Percentiles rank a stretch among this genome's conserved stretches.
These are phyloP conservation scores for Apeltes quadracus DNA, from an alignment of 2,113 vertebrate species.

Conservation along the genomic window DNA sequence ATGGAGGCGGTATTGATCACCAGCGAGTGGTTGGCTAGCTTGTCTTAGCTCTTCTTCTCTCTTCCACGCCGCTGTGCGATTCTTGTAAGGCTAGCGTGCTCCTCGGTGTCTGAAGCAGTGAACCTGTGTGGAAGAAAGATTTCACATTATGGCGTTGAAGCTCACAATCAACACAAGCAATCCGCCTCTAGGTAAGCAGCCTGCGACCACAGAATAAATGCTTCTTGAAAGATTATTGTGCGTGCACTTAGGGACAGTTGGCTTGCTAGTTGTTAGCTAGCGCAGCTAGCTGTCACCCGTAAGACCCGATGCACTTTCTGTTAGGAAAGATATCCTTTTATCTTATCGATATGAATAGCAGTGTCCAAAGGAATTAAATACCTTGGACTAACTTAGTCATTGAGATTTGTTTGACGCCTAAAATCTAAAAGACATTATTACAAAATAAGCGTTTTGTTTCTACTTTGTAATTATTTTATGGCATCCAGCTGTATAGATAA, in stretches of 20 bases:
- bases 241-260: slow-evolving; percentile 23
- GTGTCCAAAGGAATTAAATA: not conserved
- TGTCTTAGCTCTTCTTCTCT: not conserved
- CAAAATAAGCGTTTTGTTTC: not conserved
- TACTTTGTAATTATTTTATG: not conserved
- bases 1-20: not conserved
- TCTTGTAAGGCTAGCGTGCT: slow-evolving; percentile 5
- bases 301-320: not conserved
- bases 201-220: too few species aligned
- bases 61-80: not conserved
- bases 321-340: not conserved
- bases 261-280: slow-evolving; percentile 1
- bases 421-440: not conserved
- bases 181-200: slow-evolving; percentile 77
- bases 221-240: not conserved
- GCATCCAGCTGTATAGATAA: not conserved
- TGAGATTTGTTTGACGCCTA: not conserved
- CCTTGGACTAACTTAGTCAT: too few species aligned
- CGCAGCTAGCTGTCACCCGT: slow-evolving; percentile 14
- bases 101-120: not conserved
- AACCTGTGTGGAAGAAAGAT: slow-evolving; percentile 19
- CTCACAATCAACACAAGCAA: slow-evolving; percentile 77
- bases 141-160: slow-evolving; percentile 77
- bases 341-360: too few species aligned
- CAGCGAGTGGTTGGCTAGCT: not conserved